Evolutionary conservation across 2,797 vertebrate species (phyloP).

Genomic region (Enteromius anoplus): DNA sequence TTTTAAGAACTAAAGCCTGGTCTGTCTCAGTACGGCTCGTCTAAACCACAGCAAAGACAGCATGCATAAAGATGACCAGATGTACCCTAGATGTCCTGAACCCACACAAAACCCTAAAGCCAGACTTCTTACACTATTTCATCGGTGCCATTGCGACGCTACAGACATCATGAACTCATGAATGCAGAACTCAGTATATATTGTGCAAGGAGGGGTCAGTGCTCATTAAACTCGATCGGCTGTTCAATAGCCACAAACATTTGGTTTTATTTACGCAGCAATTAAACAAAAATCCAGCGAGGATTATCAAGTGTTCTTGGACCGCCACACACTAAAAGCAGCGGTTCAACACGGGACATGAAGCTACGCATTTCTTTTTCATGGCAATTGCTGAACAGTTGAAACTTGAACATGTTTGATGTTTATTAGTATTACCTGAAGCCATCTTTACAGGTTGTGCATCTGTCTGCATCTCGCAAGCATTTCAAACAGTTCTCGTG

Average conservation of each 20-base stretch:
- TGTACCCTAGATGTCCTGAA: constrained; percentile 42
- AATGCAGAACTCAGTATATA: constrained; percentile 5
- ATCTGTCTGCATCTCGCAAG: constrained; percentile 78
- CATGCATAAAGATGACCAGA: constrained; percentile 54
- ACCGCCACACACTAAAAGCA: not conserved
- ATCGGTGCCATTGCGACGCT: not conserved
- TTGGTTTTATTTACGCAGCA: not conserved
- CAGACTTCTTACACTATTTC: not conserved
- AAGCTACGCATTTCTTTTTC: not conserved
- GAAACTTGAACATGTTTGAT: constrained; percentile 8
- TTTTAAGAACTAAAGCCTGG: constrained; percentile 26
- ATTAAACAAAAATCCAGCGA: constrained; percentile 2
- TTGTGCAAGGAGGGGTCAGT: not conserved
- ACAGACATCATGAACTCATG: not conserved
- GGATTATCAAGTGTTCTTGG: not conserved
- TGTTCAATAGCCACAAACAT: not conserved
- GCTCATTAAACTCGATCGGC: not conserved
- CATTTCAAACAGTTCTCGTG: constrained; percentile 85
- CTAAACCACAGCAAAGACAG: constrained; percentile 45
- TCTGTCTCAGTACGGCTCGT: constrained; percentile 4
- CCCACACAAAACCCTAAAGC: constrained; percentile 24
- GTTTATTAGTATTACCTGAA: constrained; percentile 79
- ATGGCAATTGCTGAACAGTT: constrained; percentile 5
- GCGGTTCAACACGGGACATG: not conserved
- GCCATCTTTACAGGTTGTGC: constrained; percentile 83